Evolutionary conservation across 2,888 invertebrate species (phyloP).

Genomic region (Hirudinaria manillensis): DNA sequence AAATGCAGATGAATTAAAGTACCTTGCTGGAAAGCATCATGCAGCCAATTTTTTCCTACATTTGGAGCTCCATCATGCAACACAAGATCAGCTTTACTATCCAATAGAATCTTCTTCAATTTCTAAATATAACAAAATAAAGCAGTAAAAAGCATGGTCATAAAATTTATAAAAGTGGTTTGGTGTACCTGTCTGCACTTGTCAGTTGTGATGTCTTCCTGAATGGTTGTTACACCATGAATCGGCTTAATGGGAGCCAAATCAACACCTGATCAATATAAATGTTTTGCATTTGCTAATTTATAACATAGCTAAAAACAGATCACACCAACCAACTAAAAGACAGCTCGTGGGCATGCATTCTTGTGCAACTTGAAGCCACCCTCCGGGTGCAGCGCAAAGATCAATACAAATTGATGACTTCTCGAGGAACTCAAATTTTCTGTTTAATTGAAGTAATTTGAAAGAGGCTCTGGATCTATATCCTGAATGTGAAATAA

Average conservation of each 20-base stretch:
- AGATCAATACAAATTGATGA: slow-evolving; percentile 93
- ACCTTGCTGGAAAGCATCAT: slow-evolving; percentile 88
- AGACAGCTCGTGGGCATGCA: slow-evolving; percentile 94
- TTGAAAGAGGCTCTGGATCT: slow-evolving; percentile 98
- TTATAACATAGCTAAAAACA: neutral
- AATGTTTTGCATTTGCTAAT: neutral
- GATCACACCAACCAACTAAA: slow-evolving; percentile 64
- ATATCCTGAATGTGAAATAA: slow-evolving; percentile 64
- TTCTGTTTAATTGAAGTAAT: slow-evolving; percentile 90
- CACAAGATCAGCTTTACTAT: slow-evolving; percentile 93
- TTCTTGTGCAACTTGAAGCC: slow-evolving; percentile 95
- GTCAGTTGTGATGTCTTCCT: slow-evolving; percentile 93
- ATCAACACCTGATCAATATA: slow-evolving; percentile 67
- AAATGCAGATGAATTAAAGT: neutral
- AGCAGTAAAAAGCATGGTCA: neutral
- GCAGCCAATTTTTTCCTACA: slow-evolving; percentile 87
- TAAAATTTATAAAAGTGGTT: neutral
- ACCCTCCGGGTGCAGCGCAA: slow-evolving; percentile 97
- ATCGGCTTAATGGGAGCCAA: slow-evolving; percentile 86
- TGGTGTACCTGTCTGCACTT: slow-evolving; percentile 63
- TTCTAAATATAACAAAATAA: slow-evolving; percentile 53
- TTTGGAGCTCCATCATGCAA: slow-evolving; percentile 97
- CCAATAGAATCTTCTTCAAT: slow-evolving; percentile 77
- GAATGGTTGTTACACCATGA: slow-evolving; percentile 78
- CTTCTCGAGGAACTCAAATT: slow-evolving; percentile 90